A percentile compares a stretch with the other conserved stretches of the same genome.
These are phyloP conservation scores for Leptobrachium leishanense DNA, from an alignment of 2,113 vertebrate species.

Conservation along the genomic window DNA sequence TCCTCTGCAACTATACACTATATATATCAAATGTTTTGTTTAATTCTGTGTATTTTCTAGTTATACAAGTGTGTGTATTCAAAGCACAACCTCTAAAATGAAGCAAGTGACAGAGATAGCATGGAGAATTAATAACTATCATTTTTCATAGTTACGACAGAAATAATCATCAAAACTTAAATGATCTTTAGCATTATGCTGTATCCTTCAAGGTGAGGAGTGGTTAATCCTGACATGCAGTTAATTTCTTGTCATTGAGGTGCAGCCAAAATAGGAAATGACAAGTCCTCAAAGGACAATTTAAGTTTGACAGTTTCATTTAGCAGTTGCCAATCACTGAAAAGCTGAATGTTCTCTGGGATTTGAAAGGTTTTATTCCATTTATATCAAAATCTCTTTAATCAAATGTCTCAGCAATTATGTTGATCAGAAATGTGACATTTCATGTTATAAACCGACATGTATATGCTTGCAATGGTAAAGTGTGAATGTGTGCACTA, in stretches of 20 bases:
- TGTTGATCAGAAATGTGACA: background rate
- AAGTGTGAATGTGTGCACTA: too few species aligned
- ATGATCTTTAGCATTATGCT: constrained; percentile 20
- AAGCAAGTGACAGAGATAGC: too few species aligned
- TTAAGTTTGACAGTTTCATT: constrained; percentile 55
- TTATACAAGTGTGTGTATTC: too few species aligned
- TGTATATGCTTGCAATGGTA: too few species aligned
- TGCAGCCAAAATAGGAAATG: constrained; percentile 53
- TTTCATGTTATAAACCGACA: too few species aligned
- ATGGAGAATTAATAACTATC: background rate
- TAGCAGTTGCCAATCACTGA: constrained; percentile 51
- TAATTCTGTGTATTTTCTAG: too few species aligned
- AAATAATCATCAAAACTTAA: constrained; percentile 36
- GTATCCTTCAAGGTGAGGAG: constrained; percentile 42
- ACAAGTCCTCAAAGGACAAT: constrained; percentile 56
- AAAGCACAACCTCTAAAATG: too few species aligned
- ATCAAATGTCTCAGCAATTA: background rate
- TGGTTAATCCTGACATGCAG: constrained; percentile 35
- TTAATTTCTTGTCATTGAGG: constrained; percentile 53
- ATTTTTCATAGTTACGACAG: background rate
- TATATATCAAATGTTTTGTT: too few species aligned
- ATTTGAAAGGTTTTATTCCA: background rate
- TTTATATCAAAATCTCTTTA: background rate
- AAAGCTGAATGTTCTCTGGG: background rate
- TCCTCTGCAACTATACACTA: too few species aligned